Conservation (phyloP, 1,140 invertebrate genomes). For the Drosophila pallidifrons region DNA sequence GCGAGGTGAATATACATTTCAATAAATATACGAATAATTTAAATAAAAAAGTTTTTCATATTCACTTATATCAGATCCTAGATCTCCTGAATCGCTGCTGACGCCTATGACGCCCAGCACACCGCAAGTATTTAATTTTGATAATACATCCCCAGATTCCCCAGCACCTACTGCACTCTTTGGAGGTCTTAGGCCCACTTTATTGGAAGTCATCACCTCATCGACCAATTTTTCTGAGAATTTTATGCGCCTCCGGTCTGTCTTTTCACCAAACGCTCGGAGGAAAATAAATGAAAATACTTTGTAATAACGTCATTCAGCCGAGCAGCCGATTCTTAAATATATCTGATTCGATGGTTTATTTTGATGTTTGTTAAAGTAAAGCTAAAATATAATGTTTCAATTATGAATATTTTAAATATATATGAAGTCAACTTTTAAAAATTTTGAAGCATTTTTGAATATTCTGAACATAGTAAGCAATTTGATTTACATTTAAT, state of each 20-base stretch:
- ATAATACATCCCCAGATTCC: constrained; percentile 7
- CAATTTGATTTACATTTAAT: no score
- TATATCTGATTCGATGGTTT: constrained; percentile 37
- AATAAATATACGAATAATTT: neutral
- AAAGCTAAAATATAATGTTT: no score
- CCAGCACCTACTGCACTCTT: constrained; percentile 13
- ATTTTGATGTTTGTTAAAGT: no score
- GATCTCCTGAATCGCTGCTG: constrained; percentile 61
- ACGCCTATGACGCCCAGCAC: constrained; percentile 62
- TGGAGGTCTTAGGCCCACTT: constrained; percentile 13
- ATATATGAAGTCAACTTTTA: no score
- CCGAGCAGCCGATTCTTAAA: constrained; percentile 51
- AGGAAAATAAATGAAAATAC: constrained; percentile 25
- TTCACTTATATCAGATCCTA: constrained; percentile 47
- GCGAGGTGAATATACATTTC: constrained; percentile 48
- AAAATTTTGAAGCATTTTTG: no score
- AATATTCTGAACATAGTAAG: no score
- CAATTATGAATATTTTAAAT: no score
- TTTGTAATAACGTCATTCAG: constrained; percentile 1
- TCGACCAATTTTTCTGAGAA: constrained; percentile 46
- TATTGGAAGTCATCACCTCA: neutral
- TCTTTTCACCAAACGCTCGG: constrained; percentile 57
- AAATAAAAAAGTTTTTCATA: neutral
- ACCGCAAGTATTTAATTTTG: constrained; percentile 54
- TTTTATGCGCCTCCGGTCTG: constrained; percentile 59